These are phyloP conservation scores for Centroberyx gerrardi DNA, from an alignment of 2,797 vertebrate species.

Conservation along the genomic window DNA sequence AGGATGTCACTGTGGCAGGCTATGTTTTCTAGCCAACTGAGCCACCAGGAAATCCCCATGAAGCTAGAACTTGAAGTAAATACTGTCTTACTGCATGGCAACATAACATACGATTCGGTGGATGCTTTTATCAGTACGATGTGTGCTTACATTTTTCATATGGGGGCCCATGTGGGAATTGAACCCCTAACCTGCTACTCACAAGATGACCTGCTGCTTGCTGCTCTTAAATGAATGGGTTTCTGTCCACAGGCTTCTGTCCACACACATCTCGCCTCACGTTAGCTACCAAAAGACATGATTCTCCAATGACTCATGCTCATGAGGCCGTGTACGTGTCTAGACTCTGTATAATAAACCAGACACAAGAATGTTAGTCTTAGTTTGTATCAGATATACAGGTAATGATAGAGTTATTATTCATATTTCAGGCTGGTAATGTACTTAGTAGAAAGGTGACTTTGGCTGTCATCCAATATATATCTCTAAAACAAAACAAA, in stretches of 20 bases:
- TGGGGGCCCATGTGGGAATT: no score
- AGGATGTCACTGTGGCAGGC: no score
- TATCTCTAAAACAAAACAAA: conserved; percentile 60
- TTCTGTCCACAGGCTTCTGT: conserved; percentile 7
- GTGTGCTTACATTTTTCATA: no score
- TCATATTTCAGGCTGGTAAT: conserved; percentile 47
- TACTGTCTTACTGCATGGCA: no score
- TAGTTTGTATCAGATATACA: conserved; percentile 26
- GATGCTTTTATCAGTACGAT: no score
- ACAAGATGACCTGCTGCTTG: neutral
- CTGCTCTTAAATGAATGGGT: neutral
- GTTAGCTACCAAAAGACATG: neutral
- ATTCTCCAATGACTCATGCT: conserved; percentile 2
- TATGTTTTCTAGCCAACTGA: no score
- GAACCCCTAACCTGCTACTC: neutral
- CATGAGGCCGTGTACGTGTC: conserved; percentile 39
- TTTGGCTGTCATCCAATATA: conserved; percentile 65
- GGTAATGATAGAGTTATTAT: conserved; percentile 47
- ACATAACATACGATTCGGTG: no score
- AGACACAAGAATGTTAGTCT: conserved; percentile 13
- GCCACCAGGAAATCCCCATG: no score
- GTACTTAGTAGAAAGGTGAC: conserved; percentile 41
- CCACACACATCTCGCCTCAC: neutral
- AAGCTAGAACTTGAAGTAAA: no score
- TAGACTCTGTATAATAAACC: conserved; percentile 7